Conservation (phyloP, 1,140 invertebrate species). For the Zaprionus capensis region DNA sequence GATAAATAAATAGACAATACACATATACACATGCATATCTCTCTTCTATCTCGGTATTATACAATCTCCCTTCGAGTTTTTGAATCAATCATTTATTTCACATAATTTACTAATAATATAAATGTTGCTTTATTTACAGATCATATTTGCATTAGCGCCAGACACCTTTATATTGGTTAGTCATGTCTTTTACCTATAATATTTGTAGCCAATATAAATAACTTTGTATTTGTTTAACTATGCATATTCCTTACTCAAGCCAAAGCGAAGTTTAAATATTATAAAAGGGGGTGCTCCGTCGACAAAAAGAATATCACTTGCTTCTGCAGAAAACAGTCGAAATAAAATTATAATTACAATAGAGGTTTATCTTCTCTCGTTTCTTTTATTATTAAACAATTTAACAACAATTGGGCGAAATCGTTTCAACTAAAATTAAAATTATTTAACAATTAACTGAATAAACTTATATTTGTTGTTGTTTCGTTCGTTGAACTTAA, state of each 20-base stretch:
- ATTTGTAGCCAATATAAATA: constrained; percentile 40
- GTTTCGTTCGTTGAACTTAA: constrained; percentile 39
- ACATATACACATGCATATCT: neutral
- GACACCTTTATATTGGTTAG: constrained; percentile 1
- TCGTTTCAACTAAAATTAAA: constrained; percentile 70
- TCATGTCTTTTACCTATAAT: constrained; percentile 30
- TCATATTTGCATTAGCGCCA: constrained; percentile 26
- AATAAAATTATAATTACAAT: constrained; percentile 20
- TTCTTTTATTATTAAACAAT: constrained; percentile 66
- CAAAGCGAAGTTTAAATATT: neutral
- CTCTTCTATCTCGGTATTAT: neutral
- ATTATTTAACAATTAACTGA: constrained; percentile 76
- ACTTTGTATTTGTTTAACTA: constrained; percentile 35
- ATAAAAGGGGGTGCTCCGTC: neutral
- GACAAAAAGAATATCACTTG: constrained; percentile 61
- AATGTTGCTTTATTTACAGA: constrained; percentile 46
- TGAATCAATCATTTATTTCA: constrained; percentile 51
- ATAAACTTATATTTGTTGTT: constrained; percentile 36
- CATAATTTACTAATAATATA: constrained; percentile 53
- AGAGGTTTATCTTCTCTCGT: constrained; percentile 36
- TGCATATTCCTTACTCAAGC: constrained; percentile 39
- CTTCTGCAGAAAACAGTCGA: constrained; percentile 26
- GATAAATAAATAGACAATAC: constrained; percentile 23
- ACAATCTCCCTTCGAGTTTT: neutral
- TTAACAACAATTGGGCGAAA: constrained; percentile 66